Percentiles rank a stretch among this genome's conserved stretches.
Conservation (phyloP, 2,113 vertebrate species). For the Strix uralensis region DNA sequence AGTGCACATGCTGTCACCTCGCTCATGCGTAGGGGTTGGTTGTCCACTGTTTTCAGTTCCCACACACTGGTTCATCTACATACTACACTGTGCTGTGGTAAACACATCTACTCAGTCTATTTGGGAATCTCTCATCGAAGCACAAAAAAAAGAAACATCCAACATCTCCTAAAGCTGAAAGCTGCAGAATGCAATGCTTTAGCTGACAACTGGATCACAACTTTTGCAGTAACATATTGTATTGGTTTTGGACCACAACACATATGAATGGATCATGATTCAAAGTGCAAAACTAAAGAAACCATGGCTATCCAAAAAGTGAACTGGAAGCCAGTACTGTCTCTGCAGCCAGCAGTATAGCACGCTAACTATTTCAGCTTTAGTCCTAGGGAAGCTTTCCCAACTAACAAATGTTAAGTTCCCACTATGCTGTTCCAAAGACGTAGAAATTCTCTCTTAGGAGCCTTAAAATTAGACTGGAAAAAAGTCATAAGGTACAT, state of each 20-base stretch:
- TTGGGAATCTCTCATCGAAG: not conserved
- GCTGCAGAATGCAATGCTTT: not conserved
- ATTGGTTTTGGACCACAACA: not conserved
- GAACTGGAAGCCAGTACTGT: not conserved
- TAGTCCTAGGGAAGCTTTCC: not conserved
- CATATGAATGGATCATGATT: not conserved
- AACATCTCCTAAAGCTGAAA: not conserved
- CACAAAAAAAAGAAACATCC: not conserved
- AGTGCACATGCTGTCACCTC: not conserved
- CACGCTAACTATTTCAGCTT: not conserved
- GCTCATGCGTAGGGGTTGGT: not conserved
- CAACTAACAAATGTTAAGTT: not conserved
- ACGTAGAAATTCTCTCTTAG: not conserved
- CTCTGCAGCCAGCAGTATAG: not conserved
- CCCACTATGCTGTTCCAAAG: not conserved
- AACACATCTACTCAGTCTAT: not conserved
- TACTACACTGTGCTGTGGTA: fast-evolving
- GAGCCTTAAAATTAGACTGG: not conserved
- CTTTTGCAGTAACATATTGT: not conserved
- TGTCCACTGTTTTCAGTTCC: not conserved
- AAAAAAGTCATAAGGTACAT: not conserved
- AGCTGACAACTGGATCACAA: not conserved
- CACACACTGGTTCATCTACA: not conserved
- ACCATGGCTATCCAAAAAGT: not conserved
- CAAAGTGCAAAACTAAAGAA: not conserved